Evolutionary conservation across 2,797 vertebrate genomes (phyloP).

Genomic region (Melanotaenia nigrans): DNA sequence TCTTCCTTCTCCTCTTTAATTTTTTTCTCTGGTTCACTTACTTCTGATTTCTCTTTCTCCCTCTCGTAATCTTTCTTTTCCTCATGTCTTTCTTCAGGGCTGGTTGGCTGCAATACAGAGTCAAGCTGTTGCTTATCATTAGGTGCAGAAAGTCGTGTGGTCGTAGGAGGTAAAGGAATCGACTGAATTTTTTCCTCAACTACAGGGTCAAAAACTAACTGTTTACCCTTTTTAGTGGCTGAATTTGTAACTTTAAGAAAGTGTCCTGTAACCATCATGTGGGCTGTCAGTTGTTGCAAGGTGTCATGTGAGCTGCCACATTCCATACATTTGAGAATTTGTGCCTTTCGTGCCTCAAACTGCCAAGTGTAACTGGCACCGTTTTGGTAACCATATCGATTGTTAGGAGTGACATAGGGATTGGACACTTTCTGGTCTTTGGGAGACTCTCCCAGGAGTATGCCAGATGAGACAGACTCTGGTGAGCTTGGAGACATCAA

Average conservation of each 20-base stretch:
- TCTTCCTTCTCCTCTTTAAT: conserved; percentile 96
- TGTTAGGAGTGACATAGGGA: conserved; percentile 97
- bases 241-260: conserved; percentile 98
- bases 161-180: conserved; percentile 94
- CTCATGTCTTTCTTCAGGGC: conserved; percentile 86
- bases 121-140: conserved; percentile 88
- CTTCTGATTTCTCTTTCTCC: conserved; percentile 82
- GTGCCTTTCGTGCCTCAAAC: conserved; percentile 97
- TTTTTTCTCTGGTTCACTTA: conserved; percentile 83
- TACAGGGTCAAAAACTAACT: conserved; percentile 92
- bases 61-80: conserved; percentile 50
- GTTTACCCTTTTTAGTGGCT: conserved; percentile 98
- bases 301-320: conserved; percentile 98
- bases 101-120: conserved; percentile 82
- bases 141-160: conserved; percentile 87
- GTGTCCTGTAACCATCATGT: conserved; percentile 99
- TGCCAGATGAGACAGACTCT: conserved; percentile 85
- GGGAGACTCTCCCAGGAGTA: conserved; percentile 84
- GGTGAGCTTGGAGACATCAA: conserved; percentile 92
- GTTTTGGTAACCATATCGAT: conserved; percentile 98
- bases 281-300: conserved; percentile 96
- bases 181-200: conserved; percentile 97
- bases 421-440: conserved; percentile 95
- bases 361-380: conserved; percentile 99
- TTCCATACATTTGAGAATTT: conserved; percentile 99